Conservation (phyloP, 2,888 invertebrate genomes). For the Parnassius orleans region DNA sequence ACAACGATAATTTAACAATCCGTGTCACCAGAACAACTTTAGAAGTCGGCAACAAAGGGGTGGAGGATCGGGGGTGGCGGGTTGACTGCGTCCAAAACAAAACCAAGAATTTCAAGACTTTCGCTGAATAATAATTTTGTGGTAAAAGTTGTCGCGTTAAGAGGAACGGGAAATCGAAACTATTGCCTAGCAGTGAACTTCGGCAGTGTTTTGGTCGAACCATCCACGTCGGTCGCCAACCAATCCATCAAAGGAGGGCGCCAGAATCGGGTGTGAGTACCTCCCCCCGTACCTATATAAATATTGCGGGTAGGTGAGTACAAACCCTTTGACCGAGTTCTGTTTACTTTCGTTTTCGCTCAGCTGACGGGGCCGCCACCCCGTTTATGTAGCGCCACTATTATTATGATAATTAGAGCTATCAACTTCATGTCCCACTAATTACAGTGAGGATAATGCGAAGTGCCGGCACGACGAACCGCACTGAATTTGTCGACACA, state of each 20-base stretch:
- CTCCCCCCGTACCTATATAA: conserved; percentile 77
- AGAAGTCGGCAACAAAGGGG: conserved; percentile 37
- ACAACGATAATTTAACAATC: conserved; percentile 45
- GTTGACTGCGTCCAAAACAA: conserved; percentile 57
- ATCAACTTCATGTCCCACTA: conserved; percentile 51
- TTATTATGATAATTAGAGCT: conserved; percentile 79
- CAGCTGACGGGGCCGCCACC: conserved; percentile 78
- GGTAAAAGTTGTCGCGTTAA: conserved; percentile 63
- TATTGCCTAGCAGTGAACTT: conserved; percentile 66
- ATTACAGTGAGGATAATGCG: conserved; percentile 29
- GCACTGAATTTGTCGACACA: conserved; percentile 10
- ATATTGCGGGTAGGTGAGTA: conserved; percentile 81
- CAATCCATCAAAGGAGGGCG: conserved; percentile 80
- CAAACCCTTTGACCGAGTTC: conserved; percentile 82
- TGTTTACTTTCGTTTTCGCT: conserved; percentile 82
- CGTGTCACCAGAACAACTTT: conserved; percentile 54
- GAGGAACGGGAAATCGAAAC: conserved; percentile 68
- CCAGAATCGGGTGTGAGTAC: conserved; percentile 67
- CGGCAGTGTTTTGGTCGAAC: conserved; percentile 70
- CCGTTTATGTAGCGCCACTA: conserved; percentile 65
- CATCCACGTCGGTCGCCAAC: conserved; percentile 77
- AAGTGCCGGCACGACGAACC: conserved; percentile 6
- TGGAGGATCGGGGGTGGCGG: conserved; percentile 39
- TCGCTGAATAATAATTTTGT: conserved; percentile 73
- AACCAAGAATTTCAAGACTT: conserved; percentile 72